Base-by-base conservation (phyloP, 2,113 vertebrate species). In the Hippopotamus amphibius region DNA sequence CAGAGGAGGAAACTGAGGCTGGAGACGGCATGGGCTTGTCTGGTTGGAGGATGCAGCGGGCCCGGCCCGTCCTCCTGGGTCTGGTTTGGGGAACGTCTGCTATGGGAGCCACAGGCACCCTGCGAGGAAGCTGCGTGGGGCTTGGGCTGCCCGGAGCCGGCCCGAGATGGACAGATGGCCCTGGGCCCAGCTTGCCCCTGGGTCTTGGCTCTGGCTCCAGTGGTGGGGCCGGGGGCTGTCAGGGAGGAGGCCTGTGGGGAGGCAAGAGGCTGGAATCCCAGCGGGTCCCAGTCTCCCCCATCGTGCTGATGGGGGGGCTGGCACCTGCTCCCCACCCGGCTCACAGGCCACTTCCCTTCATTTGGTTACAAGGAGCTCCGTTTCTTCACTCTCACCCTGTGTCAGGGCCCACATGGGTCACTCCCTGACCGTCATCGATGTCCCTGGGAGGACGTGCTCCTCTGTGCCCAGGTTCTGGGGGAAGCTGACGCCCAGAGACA, bases 381-480 rank as follows among this genome's bases (percentile, higher is more conserved):
- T 46, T 0, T 28, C 3, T 7, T 5, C 1, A 9, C 0, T 0
- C 37, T 0, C 0, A 0, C 43, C 10, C 7, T 1, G 3, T 10
- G 24, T 11, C 2, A 1, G 74, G 46, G 33, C 11, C 46, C 0
- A 0, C 0, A 5, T 1, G 19, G 28, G 4, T 6, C 3, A 1
- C 14, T 43, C 24, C 0, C 7, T 50, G 6, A 1, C 33, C 16
- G 69, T n/a, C n/a, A 2, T 26, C 10, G 63, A 0, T 0, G 19
- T 14, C n/a, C 46, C 37, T 41, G 2, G 37, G 12, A 13, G 74
- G 41, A 22, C 1, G 0, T 1, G 1, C 2, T 6, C 24, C 28
- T 1, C 76, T 6, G 43, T 6, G 59, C 37, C 71, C 7, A 13
- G 5, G 41, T 43, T 57, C 24, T 4, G 12, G 88, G 87, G 72